These are phyloP conservation scores for Lysandra coridon DNA, from an alignment of 2,888 invertebrate species.

Conservation along the genomic window DNA sequence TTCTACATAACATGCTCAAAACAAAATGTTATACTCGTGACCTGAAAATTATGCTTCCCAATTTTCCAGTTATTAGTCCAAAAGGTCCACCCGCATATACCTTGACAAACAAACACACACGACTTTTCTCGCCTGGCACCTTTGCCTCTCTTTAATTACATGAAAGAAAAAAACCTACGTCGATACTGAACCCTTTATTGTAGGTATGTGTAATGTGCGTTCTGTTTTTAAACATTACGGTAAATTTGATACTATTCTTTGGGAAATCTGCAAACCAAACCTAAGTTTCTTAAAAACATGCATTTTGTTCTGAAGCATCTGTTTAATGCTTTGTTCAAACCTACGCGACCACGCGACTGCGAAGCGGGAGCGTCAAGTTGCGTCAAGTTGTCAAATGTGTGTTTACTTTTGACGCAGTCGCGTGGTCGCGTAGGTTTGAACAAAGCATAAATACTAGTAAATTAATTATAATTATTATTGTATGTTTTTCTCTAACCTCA, in stretches of 20 bases:
- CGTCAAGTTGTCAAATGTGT: too few species aligned
- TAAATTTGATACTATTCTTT: not conserved
- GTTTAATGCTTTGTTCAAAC: too few species aligned
- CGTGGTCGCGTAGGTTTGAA: too few species aligned
- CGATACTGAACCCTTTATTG: not conserved
- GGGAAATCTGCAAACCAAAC: too few species aligned
- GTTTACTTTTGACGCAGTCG: too few species aligned
- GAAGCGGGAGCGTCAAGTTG: too few species aligned
- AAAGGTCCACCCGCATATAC: conserved; percentile 49
- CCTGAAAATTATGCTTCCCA: not conserved
- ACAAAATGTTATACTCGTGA: too few species aligned
- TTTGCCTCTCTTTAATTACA: conserved; percentile 67
- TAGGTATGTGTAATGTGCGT: not conserved
- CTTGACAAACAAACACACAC: conserved; percentile 58
- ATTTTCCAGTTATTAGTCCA: not conserved
- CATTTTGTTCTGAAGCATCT: not conserved
- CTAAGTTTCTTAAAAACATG: not conserved
- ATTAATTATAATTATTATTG: not conserved
- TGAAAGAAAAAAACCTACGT: conserved; percentile 39
- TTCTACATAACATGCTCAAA: not conserved
- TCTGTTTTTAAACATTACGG: not conserved
- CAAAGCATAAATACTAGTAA: not conserved
- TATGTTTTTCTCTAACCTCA: not conserved
- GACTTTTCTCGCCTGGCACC: conserved; percentile 57
- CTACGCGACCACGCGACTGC: too few species aligned